A percentile compares a stretch with the other conserved stretches of the same genome.
These are phyloP conservation scores for Prostheceraeus crozeri DNA, from an alignment of 2,888 invertebrate species.

Conservation along the genomic window DNA sequence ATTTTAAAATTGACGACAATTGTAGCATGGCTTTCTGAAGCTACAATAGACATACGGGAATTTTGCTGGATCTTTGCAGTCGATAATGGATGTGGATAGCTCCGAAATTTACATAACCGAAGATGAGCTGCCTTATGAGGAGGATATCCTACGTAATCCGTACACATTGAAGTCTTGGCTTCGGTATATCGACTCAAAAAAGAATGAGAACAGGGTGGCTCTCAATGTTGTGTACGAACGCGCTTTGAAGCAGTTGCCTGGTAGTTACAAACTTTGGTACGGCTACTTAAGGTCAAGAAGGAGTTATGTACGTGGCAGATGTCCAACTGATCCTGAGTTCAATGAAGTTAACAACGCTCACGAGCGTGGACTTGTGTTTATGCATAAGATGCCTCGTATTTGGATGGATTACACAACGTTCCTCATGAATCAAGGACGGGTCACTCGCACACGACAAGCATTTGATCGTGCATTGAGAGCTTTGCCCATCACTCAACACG, in stretches of 20 bases:
- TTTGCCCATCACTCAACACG: conserved; percentile 95
- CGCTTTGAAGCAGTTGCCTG: conserved; percentile 87
- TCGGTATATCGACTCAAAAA: conserved; percentile 90
- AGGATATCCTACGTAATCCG: conserved; percentile 92
- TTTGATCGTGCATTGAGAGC: conserved; percentile 89
- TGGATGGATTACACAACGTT: conserved; percentile 97
- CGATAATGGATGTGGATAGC: too few species aligned
- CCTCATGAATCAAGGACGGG: conserved; percentile 75
- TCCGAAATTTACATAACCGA: too few species aligned
- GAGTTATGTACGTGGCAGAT: conserved; percentile 69
- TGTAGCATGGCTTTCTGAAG: too few species aligned
- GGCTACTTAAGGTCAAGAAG: conserved; percentile 80
- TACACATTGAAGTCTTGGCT: conserved; percentile 97
- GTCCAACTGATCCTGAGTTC: conserved; percentile 75
- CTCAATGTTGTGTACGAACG: conserved; percentile 83
- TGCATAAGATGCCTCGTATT: conserved; percentile 99
- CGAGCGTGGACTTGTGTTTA: conserved; percentile 88
- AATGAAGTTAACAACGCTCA: conserved; percentile 92
- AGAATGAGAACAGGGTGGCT: conserved; percentile 63
- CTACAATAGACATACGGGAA: too few species aligned
- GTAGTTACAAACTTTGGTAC: conserved; percentile 92
- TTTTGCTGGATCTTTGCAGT: too few species aligned
- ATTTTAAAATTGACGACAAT: too few species aligned
- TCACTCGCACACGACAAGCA: conserved; percentile 80
- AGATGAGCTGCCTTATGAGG: conserved; percentile 93